Evolutionary conservation across 2,888 invertebrate genomes (phyloP), one percentile per base, ranked within the genome.

Genomic region (Melieria omissa): DNA sequence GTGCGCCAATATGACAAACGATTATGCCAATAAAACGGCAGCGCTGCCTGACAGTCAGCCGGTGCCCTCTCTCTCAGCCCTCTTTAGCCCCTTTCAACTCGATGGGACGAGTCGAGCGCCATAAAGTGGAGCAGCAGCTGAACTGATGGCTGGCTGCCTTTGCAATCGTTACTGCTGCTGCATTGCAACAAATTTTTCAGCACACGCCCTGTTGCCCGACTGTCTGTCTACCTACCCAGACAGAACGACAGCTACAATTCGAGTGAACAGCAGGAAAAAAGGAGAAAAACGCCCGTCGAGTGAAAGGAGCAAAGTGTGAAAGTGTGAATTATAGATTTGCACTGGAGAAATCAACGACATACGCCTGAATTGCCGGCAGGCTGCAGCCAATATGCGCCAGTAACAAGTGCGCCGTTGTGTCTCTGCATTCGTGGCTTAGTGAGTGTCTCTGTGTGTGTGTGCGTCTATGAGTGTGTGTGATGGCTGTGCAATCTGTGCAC

Each of bases 311-410:
- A 49, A 42, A 10, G 64, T 14, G 45, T 10, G 29, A 7, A 70
- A 62, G 63, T 70, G 63, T 70, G 63, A 70, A 63, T 63, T 63
- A 70, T 63, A 70, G 57, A 70, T 70, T 63, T 57, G 8, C 47
- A 46, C 54, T 49, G 42, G 63, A 55, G 63, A 63, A 70, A 63
- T 63, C 70, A 57, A 57, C 55, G 41, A 45, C 46, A 63, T 62
- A 61, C 55, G 63, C 16, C 9, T 12, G 29, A 29, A 29, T 29
- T 29, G 57, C 49, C 58, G 60, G 58, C 42, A 47, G 67, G 42
- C 29, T 60, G 58, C 58, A 46, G 41, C 44, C 5, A 41, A 57
- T 57, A 46, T 29, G 4, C 8, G 29, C 29, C 29, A 29, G 29
- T 29, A 29, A 29, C n/a, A 52, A 41, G 4, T 52, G 47, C 12